Base-by-base conservation (phyloP, 2,797 vertebrate genomes). In the Tympanoctomys barrerae region DNA sequence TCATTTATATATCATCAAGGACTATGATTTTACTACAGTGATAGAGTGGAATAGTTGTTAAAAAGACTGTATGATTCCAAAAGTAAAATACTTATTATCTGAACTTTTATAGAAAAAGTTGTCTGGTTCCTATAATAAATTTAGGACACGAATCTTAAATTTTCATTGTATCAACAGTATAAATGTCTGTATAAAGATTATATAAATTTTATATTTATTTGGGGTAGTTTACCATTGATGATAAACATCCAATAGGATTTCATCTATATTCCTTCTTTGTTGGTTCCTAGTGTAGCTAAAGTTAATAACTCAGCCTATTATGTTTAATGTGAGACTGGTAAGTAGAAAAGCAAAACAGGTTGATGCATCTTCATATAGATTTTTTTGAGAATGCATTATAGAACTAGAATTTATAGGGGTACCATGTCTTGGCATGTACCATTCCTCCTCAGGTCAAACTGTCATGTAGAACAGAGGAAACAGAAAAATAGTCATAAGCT, bases 301-400 rank as follows among this genome's bases (percentile, higher is more conserved):
- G 52, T 12, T 73, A 71, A 61, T 75, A 46, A 90, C 24, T 84
- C 39, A 87, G 61, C 93, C 52, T 57, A 66, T 4, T 59, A 24
- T 2, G n/a, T 92, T 95, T 75, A 89, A 89, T 84, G 28, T 11
- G 89, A 57, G 31, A 5, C 31, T 88, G 36, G 5, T 92, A 80
- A 82, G 64, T 78, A 93, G n/a, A 93, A 49, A 95, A 90, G 66
- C 49, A 89, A 90, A 87, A 75, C 2, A 89, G 52, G 59, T 62
- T 11, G 26, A 31, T 11, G 61, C 62, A 46, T 3, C 11, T 19
- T 94, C 70, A 75, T n/a, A 54, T 84, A 46, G 81, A 79, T 18
- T 77, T 82, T 49, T 28, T 46, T 22, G 70, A 94, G 31, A 59
- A 36, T 75, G 7, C 84, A 42, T 18, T 61, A 75, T 52, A 93